Conservation (phyloP, 2,888 invertebrate species). For the Sarcophaga subvicina region DNA sequence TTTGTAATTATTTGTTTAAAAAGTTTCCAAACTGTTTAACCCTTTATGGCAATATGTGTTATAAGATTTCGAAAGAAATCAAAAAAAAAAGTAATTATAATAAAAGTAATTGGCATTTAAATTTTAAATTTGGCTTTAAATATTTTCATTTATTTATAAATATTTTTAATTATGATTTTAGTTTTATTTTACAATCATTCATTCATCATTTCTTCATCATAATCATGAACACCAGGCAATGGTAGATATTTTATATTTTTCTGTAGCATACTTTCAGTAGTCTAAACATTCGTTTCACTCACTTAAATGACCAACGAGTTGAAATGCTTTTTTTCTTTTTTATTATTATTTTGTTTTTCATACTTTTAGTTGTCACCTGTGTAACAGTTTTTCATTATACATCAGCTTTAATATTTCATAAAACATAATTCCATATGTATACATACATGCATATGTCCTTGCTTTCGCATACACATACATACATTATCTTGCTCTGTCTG, state of each 20-base stretch:
- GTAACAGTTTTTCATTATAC: background rate
- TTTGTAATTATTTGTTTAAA: slow-evolving; percentile 18
- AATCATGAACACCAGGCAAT: slow-evolving; percentile 7
- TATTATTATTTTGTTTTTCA: too few relatives aligned
- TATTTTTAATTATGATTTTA: slow-evolving; percentile 20
- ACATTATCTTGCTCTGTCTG: background rate
- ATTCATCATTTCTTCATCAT: slow-evolving; percentile 13
- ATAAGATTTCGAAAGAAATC: slow-evolving; percentile 7
- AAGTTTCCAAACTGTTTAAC: slow-evolving; percentile 17
- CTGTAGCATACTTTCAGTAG: background rate
- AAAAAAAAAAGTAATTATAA: too few relatives aligned
- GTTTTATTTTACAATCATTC: slow-evolving; percentile 32
- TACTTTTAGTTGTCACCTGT: background rate
- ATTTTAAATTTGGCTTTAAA: slow-evolving; percentile 28
- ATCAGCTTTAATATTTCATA: background rate
- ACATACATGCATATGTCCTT: background rate
- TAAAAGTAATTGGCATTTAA: slow-evolving; percentile 36
- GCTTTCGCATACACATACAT: background rate
- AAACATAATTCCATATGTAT: background rate
- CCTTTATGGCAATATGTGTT: slow-evolving; percentile 40
- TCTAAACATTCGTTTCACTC: background rate
- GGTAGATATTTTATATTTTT: slow-evolving; percentile 41
- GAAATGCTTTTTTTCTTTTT: background rate
- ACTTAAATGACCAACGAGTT: background rate
- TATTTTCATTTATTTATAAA: slow-evolving; percentile 8